These are phyloP conservation scores for Sclerurus mexicanus DNA, from an alignment of 2,113 vertebrate species.

Conservation along the genomic window DNA sequence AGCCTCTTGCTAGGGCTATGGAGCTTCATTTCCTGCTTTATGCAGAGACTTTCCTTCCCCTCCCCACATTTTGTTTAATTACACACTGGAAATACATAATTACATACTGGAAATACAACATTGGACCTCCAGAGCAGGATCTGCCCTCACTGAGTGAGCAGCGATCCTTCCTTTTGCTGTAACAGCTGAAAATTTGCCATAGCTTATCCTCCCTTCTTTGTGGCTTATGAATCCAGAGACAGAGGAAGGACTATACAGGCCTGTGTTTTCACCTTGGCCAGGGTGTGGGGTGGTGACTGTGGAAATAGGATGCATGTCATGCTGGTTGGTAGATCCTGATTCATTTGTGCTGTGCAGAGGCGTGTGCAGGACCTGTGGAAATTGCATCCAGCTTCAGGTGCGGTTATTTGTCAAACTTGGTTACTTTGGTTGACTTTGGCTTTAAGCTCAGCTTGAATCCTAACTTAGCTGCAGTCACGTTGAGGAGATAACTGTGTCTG, in stretches of 20 bases:
- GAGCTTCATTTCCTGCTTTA: not conserved
- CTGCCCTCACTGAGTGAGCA: not conserved
- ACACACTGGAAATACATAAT: not conserved
- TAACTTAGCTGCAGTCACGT: not conserved
- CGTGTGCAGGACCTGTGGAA: not conserved
- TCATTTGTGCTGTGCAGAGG: not conserved
- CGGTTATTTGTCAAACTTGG: not conserved
- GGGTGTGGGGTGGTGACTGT: not conserved
- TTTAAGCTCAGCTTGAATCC: not conserved
- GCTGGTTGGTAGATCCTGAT: not conserved
- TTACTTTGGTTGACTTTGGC: not conserved
- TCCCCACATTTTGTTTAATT: not conserved
- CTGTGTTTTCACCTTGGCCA: not conserved
- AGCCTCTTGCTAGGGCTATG: not conserved
- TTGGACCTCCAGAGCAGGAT: not conserved
- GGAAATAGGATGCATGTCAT: not conserved
- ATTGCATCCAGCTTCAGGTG: not conserved
- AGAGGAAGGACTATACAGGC: accelerated
- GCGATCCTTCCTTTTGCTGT: not conserved
- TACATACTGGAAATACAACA: not conserved
- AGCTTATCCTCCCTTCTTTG: not conserved
- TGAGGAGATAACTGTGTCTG: not conserved
- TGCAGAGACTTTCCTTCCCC: not conserved
- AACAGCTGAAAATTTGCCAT: not conserved
- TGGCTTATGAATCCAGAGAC: not conserved